Conservation (phyloP, 1,140 invertebrate genomes). For the Rhizoglyphus robini region DNA sequence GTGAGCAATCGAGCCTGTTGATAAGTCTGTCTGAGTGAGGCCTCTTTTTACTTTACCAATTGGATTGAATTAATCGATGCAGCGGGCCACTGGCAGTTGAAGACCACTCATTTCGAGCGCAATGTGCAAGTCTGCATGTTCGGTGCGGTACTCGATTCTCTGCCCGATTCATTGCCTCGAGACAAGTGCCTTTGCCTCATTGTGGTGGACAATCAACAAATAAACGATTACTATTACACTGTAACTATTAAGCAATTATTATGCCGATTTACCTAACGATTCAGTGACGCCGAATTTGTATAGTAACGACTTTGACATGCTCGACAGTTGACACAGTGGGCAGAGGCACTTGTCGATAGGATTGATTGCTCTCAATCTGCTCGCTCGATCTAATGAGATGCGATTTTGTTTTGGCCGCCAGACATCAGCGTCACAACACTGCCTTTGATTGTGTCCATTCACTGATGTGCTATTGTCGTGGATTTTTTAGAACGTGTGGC, state of each 20-base stretch:
- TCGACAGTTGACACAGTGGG: not conserved
- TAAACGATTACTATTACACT: constrained; percentile 9
- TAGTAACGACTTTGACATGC: not conserved
- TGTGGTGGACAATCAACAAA: not conserved
- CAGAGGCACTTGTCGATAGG: not conserved
- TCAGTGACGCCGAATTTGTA: not conserved
- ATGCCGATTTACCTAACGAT: not conserved
- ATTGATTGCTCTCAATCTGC: not conserved
- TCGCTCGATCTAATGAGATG: not conserved
- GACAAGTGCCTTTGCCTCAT: not conserved
- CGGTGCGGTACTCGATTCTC: not conserved
- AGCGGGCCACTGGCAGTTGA: no score
- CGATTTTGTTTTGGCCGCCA: not conserved
- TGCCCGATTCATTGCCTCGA: not conserved
- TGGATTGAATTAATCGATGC: no score
- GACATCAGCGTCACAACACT: not conserved
- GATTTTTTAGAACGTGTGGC: not conserved
- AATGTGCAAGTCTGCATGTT: no score
- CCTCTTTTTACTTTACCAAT: not conserved
- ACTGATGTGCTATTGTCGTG: not conserved
- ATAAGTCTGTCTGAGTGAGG: not conserved
- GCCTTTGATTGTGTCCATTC: not conserved
- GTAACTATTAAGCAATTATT: not conserved
- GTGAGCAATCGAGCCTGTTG: not conserved
- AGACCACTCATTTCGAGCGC: not conserved